Evolutionary conservation across 35 echinoderm and acorn worm genomes (phyloP), one percentile per base, ranked within the genome.

Genomic region (Apostichopus californicus): DNA sequence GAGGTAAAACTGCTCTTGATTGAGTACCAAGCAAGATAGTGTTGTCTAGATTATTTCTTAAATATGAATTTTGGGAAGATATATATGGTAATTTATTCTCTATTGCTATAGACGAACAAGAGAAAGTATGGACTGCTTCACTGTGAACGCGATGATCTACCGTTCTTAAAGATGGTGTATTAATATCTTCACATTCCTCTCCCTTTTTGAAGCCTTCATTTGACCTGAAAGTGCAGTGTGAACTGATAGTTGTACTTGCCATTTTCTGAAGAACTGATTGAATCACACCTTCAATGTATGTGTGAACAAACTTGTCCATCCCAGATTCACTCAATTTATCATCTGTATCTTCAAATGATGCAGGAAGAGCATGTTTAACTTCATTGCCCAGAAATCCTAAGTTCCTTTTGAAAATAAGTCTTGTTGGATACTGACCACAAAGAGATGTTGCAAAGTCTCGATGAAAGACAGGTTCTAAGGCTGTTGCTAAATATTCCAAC

Each of bases 391-490:
- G 57, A 17, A 58, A 59, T 55, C 53, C 85, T 57, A 17, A 56
- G 56, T 26, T 24, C 61, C 78, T 28, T 91, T 80, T 77, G 90
- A 23, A 83, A 61, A 86, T 79, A 5, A 25, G 66, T 3, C 61
- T 73, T 8, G 93, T 88, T 89, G 95, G 95, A 92, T 96, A 99
- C 13, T 77, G 77, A n/a, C 95, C 97, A 80, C 65, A 91, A 6
- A 94, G 84, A 5, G 97, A 89, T 8, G 90, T 92, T 52, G 68
- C 58, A 79, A 96, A 99, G 71, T 99, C 97, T 61, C 97, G 80
- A 82, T 99, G 97, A 64, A 99, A 99, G 7, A 99, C 93, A 66
- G 97, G 97, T 89, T 99, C 97, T 56, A 99, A 72, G 11, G 93
- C 97, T 77, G 97, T 99, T 15, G 95, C 89, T 18, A 99, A 60